These are phyloP conservation scores for Enteromius viviparus DNA, from an alignment of 2,797 vertebrate species.

Conservation along the genomic window DNA sequence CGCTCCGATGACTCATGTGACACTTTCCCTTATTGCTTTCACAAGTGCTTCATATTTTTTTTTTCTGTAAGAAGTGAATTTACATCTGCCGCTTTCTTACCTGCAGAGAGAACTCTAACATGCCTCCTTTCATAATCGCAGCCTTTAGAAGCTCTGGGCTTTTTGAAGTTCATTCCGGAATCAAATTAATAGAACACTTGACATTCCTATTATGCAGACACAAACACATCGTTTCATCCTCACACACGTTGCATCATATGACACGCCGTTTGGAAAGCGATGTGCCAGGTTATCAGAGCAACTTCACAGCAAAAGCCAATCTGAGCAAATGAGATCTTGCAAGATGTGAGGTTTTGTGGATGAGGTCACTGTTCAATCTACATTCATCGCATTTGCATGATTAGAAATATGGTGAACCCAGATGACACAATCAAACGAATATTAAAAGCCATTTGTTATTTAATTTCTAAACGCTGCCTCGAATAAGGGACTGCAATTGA, in stretches of 20 bases:
- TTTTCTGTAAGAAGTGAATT: not conserved
- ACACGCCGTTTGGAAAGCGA: constrained; percentile 20
- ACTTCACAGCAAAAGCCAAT: constrained; percentile 12
- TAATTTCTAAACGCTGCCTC: not conserved
- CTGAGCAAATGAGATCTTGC: constrained; percentile 19
- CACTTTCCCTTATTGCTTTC: constrained; percentile 27
- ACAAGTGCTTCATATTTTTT: constrained; percentile 2
- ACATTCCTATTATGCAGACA: constrained; percentile 34
- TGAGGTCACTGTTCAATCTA: constrained; percentile 6
- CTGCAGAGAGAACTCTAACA: constrained; percentile 45
- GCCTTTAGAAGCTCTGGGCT: constrained; percentile 49
- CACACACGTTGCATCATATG: not conserved
- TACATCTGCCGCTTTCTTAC: constrained; percentile 18
- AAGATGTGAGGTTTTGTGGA: constrained; percentile 4
- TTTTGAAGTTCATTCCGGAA: constrained; percentile 53
- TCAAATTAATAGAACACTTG: constrained; percentile 53
- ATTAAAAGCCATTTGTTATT: not conserved
- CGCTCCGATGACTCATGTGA: constrained; percentile 47
- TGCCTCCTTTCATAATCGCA: constrained; percentile 42
- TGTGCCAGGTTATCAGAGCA: constrained; percentile 1
- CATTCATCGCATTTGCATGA: not conserved
- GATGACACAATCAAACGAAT: not conserved
- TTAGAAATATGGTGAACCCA: constrained; percentile 15
- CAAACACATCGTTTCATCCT: constrained; percentile 2
- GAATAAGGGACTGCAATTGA: not conserved